These are phyloP conservation scores for Narcine bancroftii DNA, from an alignment of 2,113 vertebrate genomes.

Conservation along the genomic window DNA sequence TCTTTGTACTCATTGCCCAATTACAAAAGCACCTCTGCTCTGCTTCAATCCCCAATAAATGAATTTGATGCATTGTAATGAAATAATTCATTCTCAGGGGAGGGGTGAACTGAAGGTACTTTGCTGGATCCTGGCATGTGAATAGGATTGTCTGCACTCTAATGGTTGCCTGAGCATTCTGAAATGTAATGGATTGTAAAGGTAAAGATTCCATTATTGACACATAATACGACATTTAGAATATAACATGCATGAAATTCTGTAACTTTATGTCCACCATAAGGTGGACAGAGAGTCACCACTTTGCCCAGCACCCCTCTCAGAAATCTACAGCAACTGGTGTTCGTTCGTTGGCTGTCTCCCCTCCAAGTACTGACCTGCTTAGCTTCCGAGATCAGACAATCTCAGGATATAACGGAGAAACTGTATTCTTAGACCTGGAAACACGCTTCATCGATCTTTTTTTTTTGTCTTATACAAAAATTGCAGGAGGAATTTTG, in stretches of 20 bases:
- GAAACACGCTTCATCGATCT: neutral
- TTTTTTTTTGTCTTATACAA: neutral
- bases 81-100: neutral
- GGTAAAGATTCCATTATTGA: too few species aligned
- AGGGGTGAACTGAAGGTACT: neutral
- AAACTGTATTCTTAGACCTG: neutral
- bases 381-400: too few species aligned
- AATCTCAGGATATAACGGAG: too few species aligned
- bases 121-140: neutral
- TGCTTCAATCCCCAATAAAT: conserved; percentile 15
- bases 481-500: neutral
- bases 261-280: too few species aligned
- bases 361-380: too few species aligned
- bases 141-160: neutral
- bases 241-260: too few species aligned
- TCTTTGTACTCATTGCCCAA: neutral
- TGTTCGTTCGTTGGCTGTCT: too few species aligned
- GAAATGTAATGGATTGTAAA: neutral
- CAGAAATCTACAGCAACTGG: too few species aligned
- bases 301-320: too few species aligned
- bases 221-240: too few species aligned
- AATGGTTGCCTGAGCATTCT: neutral
- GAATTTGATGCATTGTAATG: neutral
- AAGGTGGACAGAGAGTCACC: too few species aligned
- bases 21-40: neutral